Evolutionary conservation across 2,797 vertebrate genomes (phyloP).

Genomic region (Muscicapa striata): DNA sequence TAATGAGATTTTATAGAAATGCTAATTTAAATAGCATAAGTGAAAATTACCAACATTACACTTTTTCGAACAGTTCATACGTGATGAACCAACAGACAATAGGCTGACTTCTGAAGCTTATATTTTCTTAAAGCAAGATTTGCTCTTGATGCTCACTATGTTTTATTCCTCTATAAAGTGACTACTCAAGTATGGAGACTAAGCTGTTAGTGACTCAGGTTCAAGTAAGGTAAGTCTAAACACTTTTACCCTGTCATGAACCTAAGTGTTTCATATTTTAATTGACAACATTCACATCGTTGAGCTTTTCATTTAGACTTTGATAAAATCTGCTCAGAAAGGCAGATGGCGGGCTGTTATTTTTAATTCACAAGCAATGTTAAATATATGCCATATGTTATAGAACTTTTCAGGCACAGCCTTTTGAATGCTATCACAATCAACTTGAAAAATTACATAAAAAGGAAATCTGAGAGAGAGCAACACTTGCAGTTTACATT

Average conservation of each 20-base stretch:
- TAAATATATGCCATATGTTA: slow-evolving; percentile 86
- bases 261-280: slow-evolving; percentile 80
- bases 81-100: neutral
- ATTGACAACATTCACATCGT: slow-evolving; percentile 83
- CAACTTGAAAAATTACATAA: slow-evolving; percentile 79
- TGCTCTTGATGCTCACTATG: neutral
- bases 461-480: slow-evolving; percentile 74
- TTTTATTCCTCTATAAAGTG: slow-evolving; percentile 22
- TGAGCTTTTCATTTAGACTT: slow-evolving; percentile 81
- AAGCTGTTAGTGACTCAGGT: slow-evolving; percentile 28
- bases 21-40: neutral
- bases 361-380: slow-evolving; percentile 86
- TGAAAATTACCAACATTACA: slow-evolving; percentile 17
- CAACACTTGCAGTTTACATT: slow-evolving; percentile 68
- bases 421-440: slow-evolving; percentile 82
- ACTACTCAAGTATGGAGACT: neutral
- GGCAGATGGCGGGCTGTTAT: slow-evolving; percentile 85
- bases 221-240: slow-evolving; percentile 64
- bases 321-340: slow-evolving; percentile 81
- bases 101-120: slow-evolving; percentile 15
- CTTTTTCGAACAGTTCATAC: neutral
- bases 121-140: slow-evolving; percentile 36
- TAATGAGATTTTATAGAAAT: neutral
- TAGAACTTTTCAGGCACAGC: slow-evolving; percentile 79
- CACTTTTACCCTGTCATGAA: slow-evolving; percentile 74